These are phyloP conservation scores for Vireo griseus DNA, from an alignment of 2,797 vertebrate species.

Conservation along the genomic window DNA sequence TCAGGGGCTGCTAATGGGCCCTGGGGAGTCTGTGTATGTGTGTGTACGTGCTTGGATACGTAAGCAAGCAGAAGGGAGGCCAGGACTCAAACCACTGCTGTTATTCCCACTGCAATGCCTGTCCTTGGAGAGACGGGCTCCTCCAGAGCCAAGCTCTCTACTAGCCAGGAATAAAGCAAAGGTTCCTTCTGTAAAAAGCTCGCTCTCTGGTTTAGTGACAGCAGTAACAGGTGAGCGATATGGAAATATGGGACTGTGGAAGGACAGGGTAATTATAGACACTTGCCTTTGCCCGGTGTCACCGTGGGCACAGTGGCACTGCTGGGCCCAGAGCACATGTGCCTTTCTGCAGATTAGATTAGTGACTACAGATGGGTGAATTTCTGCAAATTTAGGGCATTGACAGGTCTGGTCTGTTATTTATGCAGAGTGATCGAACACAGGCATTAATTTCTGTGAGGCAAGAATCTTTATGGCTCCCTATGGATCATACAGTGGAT, in stretches of 20 bases:
- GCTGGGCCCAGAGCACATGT: fast-evolving
- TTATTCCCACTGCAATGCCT: not conserved
- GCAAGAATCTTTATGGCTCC: not conserved
- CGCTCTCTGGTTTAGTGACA: not conserved
- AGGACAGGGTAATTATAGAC: not conserved
- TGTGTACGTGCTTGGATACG: not conserved
- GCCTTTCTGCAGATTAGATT: not conserved
- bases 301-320: not conserved
- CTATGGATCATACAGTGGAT: not conserved
- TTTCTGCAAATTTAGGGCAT: not conserved
- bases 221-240: not conserved
- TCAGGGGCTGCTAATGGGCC: not conserved
- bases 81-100: not conserved
- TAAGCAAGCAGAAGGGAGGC: not conserved
- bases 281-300: not conserved
- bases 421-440: not conserved
- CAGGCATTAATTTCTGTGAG: not conserved
- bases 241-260: not conserved
- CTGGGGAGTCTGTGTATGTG: not conserved
- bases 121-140: fast-evolving
- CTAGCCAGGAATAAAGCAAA: not conserved
- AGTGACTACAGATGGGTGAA: not conserved
- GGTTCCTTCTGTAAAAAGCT: not conserved
- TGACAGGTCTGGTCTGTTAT: not conserved
- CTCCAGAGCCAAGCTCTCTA: not conserved